A percentile compares a stretch with the other conserved stretches of the same genome.
Evolutionary conservation across 1,140 invertebrate species (phyloP).

Genomic region (Tetramorium parvispinum): DNA sequence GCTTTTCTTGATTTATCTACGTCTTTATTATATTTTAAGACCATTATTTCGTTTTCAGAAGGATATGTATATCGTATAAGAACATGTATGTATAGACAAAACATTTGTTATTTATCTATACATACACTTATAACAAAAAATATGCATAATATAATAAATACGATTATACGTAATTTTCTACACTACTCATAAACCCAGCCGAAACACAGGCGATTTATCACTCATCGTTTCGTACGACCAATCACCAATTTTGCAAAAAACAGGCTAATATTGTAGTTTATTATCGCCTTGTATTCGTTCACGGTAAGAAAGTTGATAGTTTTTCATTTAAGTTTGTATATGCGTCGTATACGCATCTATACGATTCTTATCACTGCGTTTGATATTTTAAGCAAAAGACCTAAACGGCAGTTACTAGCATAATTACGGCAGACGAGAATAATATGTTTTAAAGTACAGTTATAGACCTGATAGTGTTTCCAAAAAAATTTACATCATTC

Average conservation of each 20-base stretch:
- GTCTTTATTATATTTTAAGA: neutral
- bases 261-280: conserved; percentile 64
- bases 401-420: conserved; percentile 65
- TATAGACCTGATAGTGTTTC: conserved; percentile 1
- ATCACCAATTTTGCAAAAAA: conserved; percentile 50
- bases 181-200: conserved; percentile 6
- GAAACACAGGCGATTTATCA: conserved; percentile 21
- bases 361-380: conserved; percentile 46
- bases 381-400: conserved; percentile 50
- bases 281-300: conserved; percentile 66
- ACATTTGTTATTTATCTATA: neutral
- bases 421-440: conserved; percentile 53
- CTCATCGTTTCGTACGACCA: conserved; percentile 10
- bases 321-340: conserved; percentile 18
- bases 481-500: conserved; percentile 31
- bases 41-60: conserved; percentile 1
- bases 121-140: conserved; percentile 8
- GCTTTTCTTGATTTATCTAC: neutral
- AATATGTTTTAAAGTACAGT: conserved; percentile 25
- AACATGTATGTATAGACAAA: conserved; percentile 52
- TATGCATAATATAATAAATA: conserved; percentile 38
- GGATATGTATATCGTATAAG: conserved; percentile 43
- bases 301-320: conserved; percentile 53
- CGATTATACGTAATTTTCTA: conserved; percentile 15
- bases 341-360: neutral